Percentiles rank a stretch among this genome's conserved stretches.
phyloP scores from a whole-genome alignment of 1,140 invertebrate genomes.

The Camponotus floridanus region DNA sequence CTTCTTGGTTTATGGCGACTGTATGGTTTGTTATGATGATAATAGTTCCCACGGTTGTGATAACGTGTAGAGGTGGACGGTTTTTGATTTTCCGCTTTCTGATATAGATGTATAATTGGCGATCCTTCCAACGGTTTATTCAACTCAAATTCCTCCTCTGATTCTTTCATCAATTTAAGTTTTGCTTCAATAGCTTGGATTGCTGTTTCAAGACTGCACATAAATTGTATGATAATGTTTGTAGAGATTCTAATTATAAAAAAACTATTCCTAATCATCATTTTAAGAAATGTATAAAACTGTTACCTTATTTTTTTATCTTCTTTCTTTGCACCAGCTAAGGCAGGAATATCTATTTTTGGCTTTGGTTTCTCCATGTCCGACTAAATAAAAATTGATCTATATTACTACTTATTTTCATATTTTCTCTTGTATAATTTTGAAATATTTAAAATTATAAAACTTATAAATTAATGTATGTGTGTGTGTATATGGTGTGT shows the following conservation, averaged over 20 bases:
- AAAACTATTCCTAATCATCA: not conserved
- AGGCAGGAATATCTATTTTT: slow-evolving; percentile 91
- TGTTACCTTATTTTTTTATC: slow-evolving; percentile 87
- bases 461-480: too few species aligned
- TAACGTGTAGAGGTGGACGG: slow-evolving; percentile 83
- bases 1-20: slow-evolving; percentile 83
- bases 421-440: slow-evolving; percentile 10
- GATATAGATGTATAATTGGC: slow-evolving; percentile 90
- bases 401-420: not conserved
- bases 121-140: slow-evolving; percentile 89
- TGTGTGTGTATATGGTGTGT: too few species aligned
- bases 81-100: slow-evolving; percentile 85
- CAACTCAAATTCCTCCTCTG: slow-evolving; percentile 90
- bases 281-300: slow-evolving; percentile 16
- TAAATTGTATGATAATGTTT: not conserved
- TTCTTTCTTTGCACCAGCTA: slow-evolving; percentile 91
- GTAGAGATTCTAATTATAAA: not conserved
- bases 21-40: slow-evolving; percentile 83
- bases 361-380: slow-evolving; percentile 91
- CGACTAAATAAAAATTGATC: slow-evolving; percentile 86
- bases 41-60: slow-evolving; percentile 76
- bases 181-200: slow-evolving; percentile 96
- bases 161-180: slow-evolving; percentile 91
- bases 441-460: slow-evolving; percentile 38
- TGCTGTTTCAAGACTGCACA: slow-evolving; percentile 90